Base-by-base conservation (phyloP, 2,797 vertebrate genomes). In the Lepilemur septentrionalis region DNA sequence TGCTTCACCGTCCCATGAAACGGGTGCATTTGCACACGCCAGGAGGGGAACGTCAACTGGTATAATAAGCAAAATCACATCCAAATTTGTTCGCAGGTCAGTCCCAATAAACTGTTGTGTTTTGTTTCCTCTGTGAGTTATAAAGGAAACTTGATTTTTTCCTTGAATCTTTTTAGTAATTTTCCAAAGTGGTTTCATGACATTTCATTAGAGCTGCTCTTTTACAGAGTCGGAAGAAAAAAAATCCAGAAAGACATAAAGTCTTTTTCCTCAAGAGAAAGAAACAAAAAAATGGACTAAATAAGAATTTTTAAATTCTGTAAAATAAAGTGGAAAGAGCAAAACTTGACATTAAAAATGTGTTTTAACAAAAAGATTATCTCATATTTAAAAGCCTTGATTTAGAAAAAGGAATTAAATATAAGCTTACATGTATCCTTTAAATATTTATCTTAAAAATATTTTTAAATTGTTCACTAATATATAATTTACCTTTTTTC, bases 51-150 rank as follows among this genome's bases (percentile, higher is more conserved):
- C 99, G 0, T 99, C 99, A 63, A 99, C 99, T 0, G 99, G 99
- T 61, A 99, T 99, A 98, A 99, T 99, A 97, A 99, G 99, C 99
- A 99, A 99, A 98, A 99, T 99, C 98, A 99, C 99, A 80, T 99
- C 99, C 97, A 99, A 99, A 98, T 99, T 99, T 89, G 99, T 99
- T 13, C 99, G 99, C 99, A 99, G 99, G 99, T 99, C 98, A 99
- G 99, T 99, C 96, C 96, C 57, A 48, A 14, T 1, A 5, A 0
- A 2, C 41, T 30, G 69, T 5, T 61, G 30, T 59, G 52, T 25
- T 76, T 32, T 57, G 22, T 50, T 67, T 75, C 83, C 52, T 70
- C 18, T 23, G 6, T 61, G 25, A 28, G 18, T 17, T 22, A 46
- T 0, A 41, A 38, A 73, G 30, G 10, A 65, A 22, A 35, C 52